phyloP scores from a whole-genome alignment of 2,113 vertebrate species.

The Hiodon tergisus region DNA sequence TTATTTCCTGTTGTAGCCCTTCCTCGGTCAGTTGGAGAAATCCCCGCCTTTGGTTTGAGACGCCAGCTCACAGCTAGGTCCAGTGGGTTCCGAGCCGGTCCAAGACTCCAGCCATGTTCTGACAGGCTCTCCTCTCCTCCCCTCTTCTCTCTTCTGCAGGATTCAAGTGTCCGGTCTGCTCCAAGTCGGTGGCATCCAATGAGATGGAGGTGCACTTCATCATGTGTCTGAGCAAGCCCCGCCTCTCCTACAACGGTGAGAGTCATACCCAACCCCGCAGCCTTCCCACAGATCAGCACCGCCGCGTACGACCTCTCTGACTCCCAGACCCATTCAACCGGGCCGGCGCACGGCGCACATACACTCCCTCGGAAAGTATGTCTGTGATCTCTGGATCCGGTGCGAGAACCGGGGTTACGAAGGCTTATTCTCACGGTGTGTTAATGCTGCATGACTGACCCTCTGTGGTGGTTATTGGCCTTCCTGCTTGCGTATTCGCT shows the following conservation, averaged over 20 bases:
- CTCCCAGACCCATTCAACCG: neutral
- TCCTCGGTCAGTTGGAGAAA: no score
- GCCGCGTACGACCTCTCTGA: no score
- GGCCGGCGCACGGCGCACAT: neutral
- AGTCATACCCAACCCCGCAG: neutral
- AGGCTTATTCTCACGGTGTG: no score
- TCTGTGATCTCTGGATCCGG: constrained; percentile 15
- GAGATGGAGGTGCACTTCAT: constrained; percentile 99
- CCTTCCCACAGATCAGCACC: neutral
- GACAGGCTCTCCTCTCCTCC: neutral
- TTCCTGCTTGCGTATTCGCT: no score
- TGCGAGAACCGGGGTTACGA: no score
- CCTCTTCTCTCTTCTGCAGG: constrained; percentile 59
- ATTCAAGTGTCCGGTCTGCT: constrained; percentile 99
- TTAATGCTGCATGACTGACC: no score
- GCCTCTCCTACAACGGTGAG: constrained; percentile 97
- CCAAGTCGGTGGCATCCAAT: constrained; percentile 96
- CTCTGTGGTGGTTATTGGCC: no score
- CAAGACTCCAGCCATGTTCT: no score
- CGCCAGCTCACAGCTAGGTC: neutral
- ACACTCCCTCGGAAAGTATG: no score
- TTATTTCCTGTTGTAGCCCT: no score
- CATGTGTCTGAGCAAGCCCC: constrained; percentile 99
- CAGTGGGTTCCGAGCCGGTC: neutral
- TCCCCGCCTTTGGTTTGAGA: no score